Base-by-base conservation (phyloP, 2,113 vertebrate genomes). In the Datnioides undecimradiatus region DNA sequence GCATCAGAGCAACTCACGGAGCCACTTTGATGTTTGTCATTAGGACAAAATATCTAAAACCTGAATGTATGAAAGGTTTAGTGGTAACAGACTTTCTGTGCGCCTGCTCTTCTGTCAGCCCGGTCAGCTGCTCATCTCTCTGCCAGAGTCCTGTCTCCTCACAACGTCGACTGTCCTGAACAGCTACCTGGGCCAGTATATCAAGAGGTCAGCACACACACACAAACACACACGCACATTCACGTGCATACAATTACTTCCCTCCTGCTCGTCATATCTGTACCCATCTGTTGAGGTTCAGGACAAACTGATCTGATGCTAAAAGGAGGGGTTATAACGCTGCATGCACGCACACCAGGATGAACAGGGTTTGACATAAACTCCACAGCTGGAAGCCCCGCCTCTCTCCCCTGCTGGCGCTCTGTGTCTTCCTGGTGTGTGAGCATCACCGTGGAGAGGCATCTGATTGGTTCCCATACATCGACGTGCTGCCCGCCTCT, bases 111-210 rank as follows among this genome's bases (percentile, higher is more conserved):
- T 31, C 14, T 23, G 7, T 19, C 87, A 99, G 98, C 92, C 95
- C 8, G 96, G 95, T 6, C 93, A 96, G 66, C 45, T 95, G 84
- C 21, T 99, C 16, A 95, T 99, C 79, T 96, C 97, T 0, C 84
- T 99, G 86, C 97, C 97, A 0, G 95, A 96, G 91, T 95, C 92
- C 7, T 99, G 97, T 91, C 95, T 99, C 65, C 92, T 99, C 74
- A 98, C 97, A 45, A 96, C 97, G 0, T 83, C 85, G 10, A 96
- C 95, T 0, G 97, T 99, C 59, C 95, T 98, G 19, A 76, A 64
- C 65, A 97, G 97, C 90, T 94, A 91, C 88, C 64, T 99, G 85
- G 97, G 96, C 40, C 82, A 77, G 5, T 96, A 95, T 60, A 93
- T 99, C 76, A 89, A 82, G 82, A 95, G 93, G 98, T 99, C 92